A percentile compares a stretch with the other conserved stretches of the same genome.
phyloP scores from a whole-genome alignment of 2,113 vertebrate species.

The Pangasianodon gigas region DNA sequence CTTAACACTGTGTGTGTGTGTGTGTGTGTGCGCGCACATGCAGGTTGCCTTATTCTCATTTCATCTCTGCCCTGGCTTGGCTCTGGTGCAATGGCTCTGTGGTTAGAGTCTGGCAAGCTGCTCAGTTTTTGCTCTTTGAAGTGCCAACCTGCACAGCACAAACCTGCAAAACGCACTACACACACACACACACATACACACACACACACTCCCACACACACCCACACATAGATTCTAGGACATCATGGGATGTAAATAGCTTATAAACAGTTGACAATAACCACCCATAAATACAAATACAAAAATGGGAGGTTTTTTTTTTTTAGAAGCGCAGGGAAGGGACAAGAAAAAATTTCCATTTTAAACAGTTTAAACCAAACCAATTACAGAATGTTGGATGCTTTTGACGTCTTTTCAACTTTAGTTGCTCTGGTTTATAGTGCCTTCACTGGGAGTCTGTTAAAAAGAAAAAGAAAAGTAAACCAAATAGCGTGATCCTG shows the following conservation, averaged over 20 bases:
- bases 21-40: neutral
- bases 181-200: neutral
- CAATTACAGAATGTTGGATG: neutral
- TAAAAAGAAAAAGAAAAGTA: neutral
- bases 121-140: constrained; percentile 50
- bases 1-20: constrained; percentile 38
- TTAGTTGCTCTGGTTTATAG: neutral
- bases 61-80: constrained; percentile 45
- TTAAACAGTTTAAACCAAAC: neutral
- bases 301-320: neutral
- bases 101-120: constrained; percentile 47
- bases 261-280: neutral
- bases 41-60: constrained; percentile 23
- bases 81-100: constrained; percentile 41
- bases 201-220: neutral
- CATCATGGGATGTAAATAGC: constrained; percentile 5
- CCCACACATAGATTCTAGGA: neutral
- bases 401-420: neutral
- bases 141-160: constrained; percentile 45
- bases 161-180: constrained; percentile 50
- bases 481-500: neutral
- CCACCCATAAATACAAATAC: neutral
- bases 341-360: neutral
- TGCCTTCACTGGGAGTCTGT: neutral
- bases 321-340: too few species aligned